A percentile compares a stretch with the other conserved stretches of the same genome.
phyloP scores from a whole-genome alignment of 2,888 invertebrate genomes.

The Tipula helvola region DNA sequence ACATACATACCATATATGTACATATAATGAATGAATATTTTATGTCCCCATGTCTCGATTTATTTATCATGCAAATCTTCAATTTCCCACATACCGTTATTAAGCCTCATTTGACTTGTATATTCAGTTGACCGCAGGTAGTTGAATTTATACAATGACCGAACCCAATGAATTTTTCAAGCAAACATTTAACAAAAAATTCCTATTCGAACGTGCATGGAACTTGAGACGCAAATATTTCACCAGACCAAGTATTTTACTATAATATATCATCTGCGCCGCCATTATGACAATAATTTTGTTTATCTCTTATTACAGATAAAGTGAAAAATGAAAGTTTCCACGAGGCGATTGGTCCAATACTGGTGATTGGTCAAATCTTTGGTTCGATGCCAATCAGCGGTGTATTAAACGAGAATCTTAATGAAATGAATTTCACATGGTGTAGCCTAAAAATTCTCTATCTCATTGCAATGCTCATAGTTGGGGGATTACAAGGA shows the following conservation, averaged over 20 bases:
- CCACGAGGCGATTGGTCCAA: constrained; percentile 14
- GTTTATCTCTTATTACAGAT: not conserved
- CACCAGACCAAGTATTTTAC: not conserved
- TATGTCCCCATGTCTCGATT: no score
- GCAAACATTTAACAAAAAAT: not conserved
- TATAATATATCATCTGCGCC: not conserved
- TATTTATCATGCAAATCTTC: no score
- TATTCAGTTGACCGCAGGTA: no score
- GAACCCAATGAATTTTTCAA: not conserved
- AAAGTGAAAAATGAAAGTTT: not conserved
- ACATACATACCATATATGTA: no score
- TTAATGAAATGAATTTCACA: constrained; percentile 21
- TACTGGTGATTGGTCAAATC: constrained; percentile 27
- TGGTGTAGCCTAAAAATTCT: constrained; percentile 24
- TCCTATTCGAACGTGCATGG: not conserved
- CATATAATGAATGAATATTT: no score
- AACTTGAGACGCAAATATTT: not conserved
- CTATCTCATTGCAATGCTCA: constrained; percentile 4
- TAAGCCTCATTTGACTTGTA: no score
- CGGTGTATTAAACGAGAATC: constrained; percentile 22
- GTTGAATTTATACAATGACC: not conserved
- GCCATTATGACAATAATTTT: no score
- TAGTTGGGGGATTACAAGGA: not conserved
- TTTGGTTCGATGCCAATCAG: constrained; percentile 28
- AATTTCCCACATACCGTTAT: no score